Evolutionary conservation across 2,888 invertebrate genomes (phyloP).

Genomic region (Nebria salina): DNA sequence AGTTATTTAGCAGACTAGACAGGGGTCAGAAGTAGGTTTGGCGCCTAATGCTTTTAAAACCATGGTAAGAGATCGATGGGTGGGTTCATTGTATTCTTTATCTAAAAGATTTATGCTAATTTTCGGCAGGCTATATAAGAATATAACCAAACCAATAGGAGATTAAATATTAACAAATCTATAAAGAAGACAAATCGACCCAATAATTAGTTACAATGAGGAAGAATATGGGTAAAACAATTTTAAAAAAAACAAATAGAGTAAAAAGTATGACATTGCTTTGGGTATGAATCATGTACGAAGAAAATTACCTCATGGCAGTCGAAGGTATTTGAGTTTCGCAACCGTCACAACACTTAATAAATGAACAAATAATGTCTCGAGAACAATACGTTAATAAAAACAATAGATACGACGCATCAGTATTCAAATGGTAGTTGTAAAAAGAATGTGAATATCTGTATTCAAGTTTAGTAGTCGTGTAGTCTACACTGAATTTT

Average conservation of each 20-base stretch:
- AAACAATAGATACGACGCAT: slow-evolving; percentile 32
- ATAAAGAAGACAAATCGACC: too few relatives aligned
- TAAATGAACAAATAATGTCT: slow-evolving; percentile 28
- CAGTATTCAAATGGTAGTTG: slow-evolving; percentile 35
- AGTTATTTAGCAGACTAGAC: not conserved
- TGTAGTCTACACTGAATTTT: slow-evolving; percentile 3
- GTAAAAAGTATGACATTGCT: slow-evolving; percentile 2
- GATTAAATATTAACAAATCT: too few relatives aligned
- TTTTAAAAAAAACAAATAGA: not conserved
- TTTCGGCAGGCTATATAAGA: not conserved
- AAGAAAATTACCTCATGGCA: slow-evolving; percentile 11
- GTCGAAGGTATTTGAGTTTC: slow-evolving; percentile 25
- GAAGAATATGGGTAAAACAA: too few relatives aligned
- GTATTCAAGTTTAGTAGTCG: slow-evolving; percentile 3
- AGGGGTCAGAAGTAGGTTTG: not conserved
- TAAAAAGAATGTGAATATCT: slow-evolving; percentile 33
- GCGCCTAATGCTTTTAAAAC: not conserved
- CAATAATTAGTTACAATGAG: too few relatives aligned
- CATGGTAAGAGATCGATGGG: not conserved
- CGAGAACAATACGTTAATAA: slow-evolving; percentile 41
- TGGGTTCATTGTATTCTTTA: slow-evolving; percentile 11
- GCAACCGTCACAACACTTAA: slow-evolving; percentile 12
- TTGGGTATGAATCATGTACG: slow-evolving; percentile 10
- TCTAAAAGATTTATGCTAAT: not conserved
- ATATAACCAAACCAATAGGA: too few relatives aligned